Base-by-base conservation (phyloP, 2,888 invertebrate species). In the Linyphia triangularis region DNA sequence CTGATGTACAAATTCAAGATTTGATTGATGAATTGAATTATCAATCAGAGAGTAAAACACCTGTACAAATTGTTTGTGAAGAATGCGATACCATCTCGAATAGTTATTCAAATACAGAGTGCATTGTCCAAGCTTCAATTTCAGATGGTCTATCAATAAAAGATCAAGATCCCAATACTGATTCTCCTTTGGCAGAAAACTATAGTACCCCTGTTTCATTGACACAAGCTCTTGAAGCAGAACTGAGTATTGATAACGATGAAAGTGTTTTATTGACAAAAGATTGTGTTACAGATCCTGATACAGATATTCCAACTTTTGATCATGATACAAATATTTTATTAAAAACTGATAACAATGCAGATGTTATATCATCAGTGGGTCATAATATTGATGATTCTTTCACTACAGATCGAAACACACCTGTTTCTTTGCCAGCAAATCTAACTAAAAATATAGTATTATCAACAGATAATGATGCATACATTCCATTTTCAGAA, bases 1-100 rank as follows among this genome's bases (percentile, higher is more conserved):
- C 70, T 22, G 77, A 85, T 30, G 40, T 61, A 43, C 13, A 43
- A 9, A 19, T 78, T 10, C 77, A 85, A 37, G 85, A 85, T 61
- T 70, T 70, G 19, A 57, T 70, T 1, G 63, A 43, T 0, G 85
- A 85, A 19, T 43, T 43, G 30, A 43, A 43, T 16, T 13, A 28
- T 79, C 13, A 65, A 65, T 2, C 43, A 3, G 78, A 79, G 16
- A 65, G 67, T 26, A 51, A 67, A 51, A 59, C 22, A 26, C n/a
- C 65, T 40, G 70, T 13, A 24, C n/a, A 57, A 73, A 13, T n/a
- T 24, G 13, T n/a, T 51, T 13, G 9, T 28, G 61, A 75, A 63
- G 61, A 28, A 13, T 6, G 5, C 61, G 24, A 9, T 30, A 43
- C 26, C 5, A 63, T 37, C 16, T 33, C 28, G 19, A 33, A 19